Base-by-base conservation (phyloP, 2,113 vertebrate genomes). In the Pundamilia nyererei region DNA sequence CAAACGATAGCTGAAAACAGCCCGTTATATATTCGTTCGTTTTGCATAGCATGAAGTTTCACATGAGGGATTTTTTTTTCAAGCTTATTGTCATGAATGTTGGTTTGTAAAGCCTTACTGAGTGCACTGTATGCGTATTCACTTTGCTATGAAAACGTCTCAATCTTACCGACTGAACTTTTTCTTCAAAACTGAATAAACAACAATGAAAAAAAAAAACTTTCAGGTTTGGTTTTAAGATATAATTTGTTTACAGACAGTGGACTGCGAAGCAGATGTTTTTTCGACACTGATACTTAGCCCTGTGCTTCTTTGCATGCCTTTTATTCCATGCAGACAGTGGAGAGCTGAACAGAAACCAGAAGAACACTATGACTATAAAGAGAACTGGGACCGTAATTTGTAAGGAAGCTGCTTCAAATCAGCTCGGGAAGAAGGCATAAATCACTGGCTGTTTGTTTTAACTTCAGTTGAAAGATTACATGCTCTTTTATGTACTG, bases 31-130 rank as follows among this genome's bases (percentile, higher is more conserved):
- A 21, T 38, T 38, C n/a, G 82, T 89, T 88, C 6, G 12, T 88
- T 96, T 96, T 96, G 95, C 94, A 96, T 96, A 96, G 94, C 91
- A 84, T 91, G 92, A 29, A 82, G 85, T 91, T 92, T 92, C 89
- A 92, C 87, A 85, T 60, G 86, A 91, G 86, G 90, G 87, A 91
- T 83, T 55, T 75, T 72, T 62, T 68, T 38, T 68, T 68, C 35
- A 84, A 88, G 89, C 75, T 90, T 85, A 89, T 85, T 89, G 72
- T 89, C 6, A 40, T 89, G 79, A 79, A 82, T 38, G 80, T 82
- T 13, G 80, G 60, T 77, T 85, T 75, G 80, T 84, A 81, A 89
- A 92, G 87, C 91, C 60, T 77, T 53, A 14, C 55, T 5, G 79
- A 80, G 87, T 80, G 56, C 17, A 82, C 65, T 26, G 45, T 77